Evolutionary conservation across 2,888 invertebrate species (phyloP).

Genomic region (Drosophila leonis): DNA sequence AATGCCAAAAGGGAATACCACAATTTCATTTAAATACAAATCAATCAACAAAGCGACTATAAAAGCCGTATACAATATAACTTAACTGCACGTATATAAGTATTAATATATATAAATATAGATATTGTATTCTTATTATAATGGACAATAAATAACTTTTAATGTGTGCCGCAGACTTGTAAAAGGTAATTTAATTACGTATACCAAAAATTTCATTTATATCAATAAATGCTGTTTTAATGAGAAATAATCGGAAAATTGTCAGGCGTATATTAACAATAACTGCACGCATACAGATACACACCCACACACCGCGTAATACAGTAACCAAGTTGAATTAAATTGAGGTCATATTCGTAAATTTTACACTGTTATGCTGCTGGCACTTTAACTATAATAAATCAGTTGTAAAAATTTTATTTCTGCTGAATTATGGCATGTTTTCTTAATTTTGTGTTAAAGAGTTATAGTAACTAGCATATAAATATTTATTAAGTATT

Average conservation of each 20-base stretch:
- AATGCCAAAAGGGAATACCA: constrained; percentile 1
- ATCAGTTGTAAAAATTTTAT: constrained; percentile 30
- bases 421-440: too few species aligned
- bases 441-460: too few species aligned
- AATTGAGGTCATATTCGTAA: constrained; percentile 58
- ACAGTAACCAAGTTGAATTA: constrained; percentile 49
- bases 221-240: constrained; percentile 67
- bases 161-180: constrained; percentile 38
- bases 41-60: constrained; percentile 12
- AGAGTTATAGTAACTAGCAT: too few species aligned
- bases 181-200: constrained; percentile 66
- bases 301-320: constrained; percentile 7
- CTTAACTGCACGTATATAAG: constrained; percentile 1
- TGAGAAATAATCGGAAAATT: constrained; percentile 73
- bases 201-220: constrained; percentile 65
- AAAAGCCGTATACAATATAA: background rate
- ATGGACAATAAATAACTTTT: constrained; percentile 51
- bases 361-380: constrained; percentile 10
- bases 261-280: constrained; percentile 34
- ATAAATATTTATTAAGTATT: too few species aligned
- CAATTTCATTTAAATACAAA: constrained; percentile 15
- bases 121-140: constrained; percentile 10
- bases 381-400: constrained; percentile 13
- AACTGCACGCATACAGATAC: background rate
- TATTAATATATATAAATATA: background rate